These are phyloP conservation scores for Phataginus tetradactyla DNA, from an alignment of 2,797 vertebrate genomes.

Conservation along the genomic window DNA sequence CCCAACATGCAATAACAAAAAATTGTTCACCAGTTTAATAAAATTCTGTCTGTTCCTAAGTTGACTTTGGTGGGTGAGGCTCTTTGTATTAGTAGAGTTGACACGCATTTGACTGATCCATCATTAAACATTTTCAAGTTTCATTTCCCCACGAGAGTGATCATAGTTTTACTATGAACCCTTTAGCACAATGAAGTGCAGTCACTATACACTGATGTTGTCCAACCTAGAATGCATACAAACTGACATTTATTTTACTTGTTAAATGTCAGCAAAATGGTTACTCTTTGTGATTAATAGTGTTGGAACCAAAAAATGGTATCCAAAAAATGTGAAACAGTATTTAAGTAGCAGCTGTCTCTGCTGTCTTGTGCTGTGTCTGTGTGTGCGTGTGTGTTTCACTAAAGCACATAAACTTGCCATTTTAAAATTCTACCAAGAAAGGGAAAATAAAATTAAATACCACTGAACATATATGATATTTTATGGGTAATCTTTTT, in stretches of 20 bases:
- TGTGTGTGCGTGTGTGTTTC: not conserved
- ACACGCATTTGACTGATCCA: slow-evolving; percentile 51
- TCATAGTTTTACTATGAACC: slow-evolving; percentile 35
- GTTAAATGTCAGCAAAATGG: not conserved
- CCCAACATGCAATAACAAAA: slow-evolving; percentile 60
- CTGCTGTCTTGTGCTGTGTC: not conserved
- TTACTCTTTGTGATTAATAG: not conserved
- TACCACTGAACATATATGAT: not conserved
- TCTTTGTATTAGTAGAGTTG: slow-evolving; percentile 66
- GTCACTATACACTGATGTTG: not conserved
- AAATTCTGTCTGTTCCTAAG: slow-evolving; percentile 62
- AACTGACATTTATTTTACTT: slow-evolving; percentile 38
- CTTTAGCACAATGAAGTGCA: not conserved
- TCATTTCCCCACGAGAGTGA: not conserved
- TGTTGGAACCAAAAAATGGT: slow-evolving; percentile 33
- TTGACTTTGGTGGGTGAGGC: slow-evolving; percentile 44
- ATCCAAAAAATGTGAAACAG: not conserved
- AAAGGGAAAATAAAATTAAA: slow-evolving; percentile 53
- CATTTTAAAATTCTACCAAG: slow-evolving; percentile 12
- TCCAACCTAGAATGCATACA: not conserved
- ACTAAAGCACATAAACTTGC: not conserved
- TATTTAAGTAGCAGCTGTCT: not conserved
- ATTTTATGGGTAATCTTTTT: not conserved
- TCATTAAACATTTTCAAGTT: slow-evolving; percentile 63
- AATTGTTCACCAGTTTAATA: slow-evolving; percentile 28